Conservation (phyloP, 2,113 vertebrate species). For the Ivindomyrus marchei region DNA sequence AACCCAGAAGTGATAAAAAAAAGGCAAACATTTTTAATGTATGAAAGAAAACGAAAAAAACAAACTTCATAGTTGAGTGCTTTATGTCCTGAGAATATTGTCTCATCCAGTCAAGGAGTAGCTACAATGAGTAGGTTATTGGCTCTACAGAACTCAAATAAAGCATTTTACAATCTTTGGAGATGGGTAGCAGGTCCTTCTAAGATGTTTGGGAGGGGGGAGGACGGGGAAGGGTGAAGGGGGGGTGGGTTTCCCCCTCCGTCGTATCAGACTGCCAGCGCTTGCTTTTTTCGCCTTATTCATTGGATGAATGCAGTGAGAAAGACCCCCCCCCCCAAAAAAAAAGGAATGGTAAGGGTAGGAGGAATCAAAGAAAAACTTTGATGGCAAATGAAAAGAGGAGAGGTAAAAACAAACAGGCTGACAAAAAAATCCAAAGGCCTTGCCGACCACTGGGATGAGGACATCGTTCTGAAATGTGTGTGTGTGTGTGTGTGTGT, state of each 20-base stretch:
- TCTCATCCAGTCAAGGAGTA: slow-evolving; percentile 50
- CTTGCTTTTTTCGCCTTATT: slow-evolving; percentile 28
- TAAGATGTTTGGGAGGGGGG: neutral
- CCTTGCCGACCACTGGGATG: neutral
- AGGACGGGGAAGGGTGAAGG: neutral
- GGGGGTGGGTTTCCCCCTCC: neutral
- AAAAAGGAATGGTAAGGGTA: neutral
- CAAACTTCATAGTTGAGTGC: slow-evolving; percentile 42
- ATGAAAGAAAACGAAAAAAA: slow-evolving; percentile 35
- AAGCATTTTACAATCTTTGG: slow-evolving; percentile 45
- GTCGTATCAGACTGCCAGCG: neutral
- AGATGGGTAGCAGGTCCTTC: slow-evolving; percentile 32
- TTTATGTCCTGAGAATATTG: slow-evolving; percentile 63
- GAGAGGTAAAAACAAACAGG: neutral
- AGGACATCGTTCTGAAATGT: neutral
- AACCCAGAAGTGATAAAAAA: slow-evolving; percentile 36
- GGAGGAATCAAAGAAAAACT: slow-evolving; percentile 11
- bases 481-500: neutral
- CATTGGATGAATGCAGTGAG: slow-evolving; percentile 26
- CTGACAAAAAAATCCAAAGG: neutral
- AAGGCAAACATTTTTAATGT: slow-evolving; percentile 11
- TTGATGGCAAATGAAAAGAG: slow-evolving; percentile 8
- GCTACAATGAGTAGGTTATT: slow-evolving; percentile 51
- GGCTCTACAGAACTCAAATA: slow-evolving; percentile 32
- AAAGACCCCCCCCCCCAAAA: neutral